Base-by-base conservation (phyloP, 2,113 vertebrate species). In the Paralichthys olivaceus region DNA sequence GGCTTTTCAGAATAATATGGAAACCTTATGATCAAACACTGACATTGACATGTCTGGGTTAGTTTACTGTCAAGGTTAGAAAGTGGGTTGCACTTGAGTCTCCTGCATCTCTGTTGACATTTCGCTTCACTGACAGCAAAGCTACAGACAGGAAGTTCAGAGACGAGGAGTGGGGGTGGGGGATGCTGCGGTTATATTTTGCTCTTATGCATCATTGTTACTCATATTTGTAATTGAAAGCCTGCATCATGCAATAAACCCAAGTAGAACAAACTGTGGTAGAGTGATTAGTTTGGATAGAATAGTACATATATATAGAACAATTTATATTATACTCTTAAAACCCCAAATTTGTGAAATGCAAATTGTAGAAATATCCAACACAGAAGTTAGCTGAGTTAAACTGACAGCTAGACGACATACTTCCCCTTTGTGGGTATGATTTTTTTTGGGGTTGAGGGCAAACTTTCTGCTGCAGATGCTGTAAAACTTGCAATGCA, bases 401-500 rank as follows among this genome's bases (percentile, higher is more conserved):
- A 40, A 68, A 61, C 2, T 22, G 11, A 63, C 71, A 53, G 8
- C 43, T 22, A 8, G 53, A 51, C 70, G 78, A 20, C 8, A 11
- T 15, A 13, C 71, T 86, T 90, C 83, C 79, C 6, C 65, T 73
- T 51, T 83, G 28, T 68, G 20, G n/a, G n/a, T 70, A 69, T 87
- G 80, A 79, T 58, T 85, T 79, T 40, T 14, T 72, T 28, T 69
- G 75, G 43, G 51, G 68, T 81, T 9, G 22, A 17, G 61, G 71
- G 83, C 80, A 87, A 45, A 78, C 8, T 0, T 56, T 69, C 56
- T 60, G 64, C 47, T 60, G 32, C 25, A 54, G 8, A 56, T 28
- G 59, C 32, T 68, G 8, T 3, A 43, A 72, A 69, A 45, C 47
- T 19, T 72, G 0, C 29, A 53, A 9, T 13, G 23, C 26, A 22